Evolutionary conservation across 2,113 vertebrate genomes (phyloP).

Genomic region (Pedetes capensis): DNA sequence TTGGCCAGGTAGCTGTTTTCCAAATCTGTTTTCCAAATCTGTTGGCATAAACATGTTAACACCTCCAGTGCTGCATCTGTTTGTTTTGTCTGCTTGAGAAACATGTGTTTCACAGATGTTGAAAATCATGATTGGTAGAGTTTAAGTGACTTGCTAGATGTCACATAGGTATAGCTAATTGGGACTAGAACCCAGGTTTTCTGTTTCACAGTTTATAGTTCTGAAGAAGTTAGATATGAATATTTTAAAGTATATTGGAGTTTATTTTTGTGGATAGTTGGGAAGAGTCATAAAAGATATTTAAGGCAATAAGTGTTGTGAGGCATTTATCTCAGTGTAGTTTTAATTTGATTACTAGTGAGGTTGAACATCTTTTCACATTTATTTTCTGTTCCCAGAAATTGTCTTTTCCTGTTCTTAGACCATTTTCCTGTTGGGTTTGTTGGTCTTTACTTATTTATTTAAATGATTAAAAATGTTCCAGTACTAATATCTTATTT

Average conservation of each 20-base stretch:
- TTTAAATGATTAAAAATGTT: slow-evolving; percentile 11
- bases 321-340: background rate
- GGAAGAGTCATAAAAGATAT: background rate
- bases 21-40: too few species aligned
- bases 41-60: too few species aligned
- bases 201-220: background rate
- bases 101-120: background rate
- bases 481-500: background rate
- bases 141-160: background rate
- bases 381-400: background rate
- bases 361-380: background rate
- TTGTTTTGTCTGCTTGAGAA: background rate
- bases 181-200: slow-evolving; percentile 23
- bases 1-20: too few species aligned
- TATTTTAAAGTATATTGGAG: slow-evolving; percentile 24
- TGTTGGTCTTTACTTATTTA: background rate
- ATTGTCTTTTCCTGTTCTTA: background rate
- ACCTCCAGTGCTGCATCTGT: too few species aligned
- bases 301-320: background rate
- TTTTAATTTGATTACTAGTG: slow-evolving; percentile 10
- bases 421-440: background rate
- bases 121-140: background rate
- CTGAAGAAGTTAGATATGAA: background rate
- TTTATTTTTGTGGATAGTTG: background rate
- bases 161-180: background rate